These are phyloP conservation scores for Xyliphius kryptos DNA, from an alignment of 2,113 vertebrate species.

Conservation along the genomic window DNA sequence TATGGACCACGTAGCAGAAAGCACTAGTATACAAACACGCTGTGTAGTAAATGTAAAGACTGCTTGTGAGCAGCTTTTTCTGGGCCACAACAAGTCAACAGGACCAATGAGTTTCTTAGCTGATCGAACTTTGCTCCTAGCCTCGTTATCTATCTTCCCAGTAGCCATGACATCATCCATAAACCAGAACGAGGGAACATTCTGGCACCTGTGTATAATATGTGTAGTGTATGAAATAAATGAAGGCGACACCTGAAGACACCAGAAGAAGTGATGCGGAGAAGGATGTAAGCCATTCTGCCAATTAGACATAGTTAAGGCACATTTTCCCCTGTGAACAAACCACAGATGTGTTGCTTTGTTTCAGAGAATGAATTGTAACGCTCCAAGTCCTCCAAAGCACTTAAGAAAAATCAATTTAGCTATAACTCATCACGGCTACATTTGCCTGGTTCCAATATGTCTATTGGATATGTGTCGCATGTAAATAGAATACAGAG, in stretches of 20 bases:
- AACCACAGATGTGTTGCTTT: neutral
- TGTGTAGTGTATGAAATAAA: neutral
- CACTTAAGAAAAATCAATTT: slow-evolving; percentile 26
- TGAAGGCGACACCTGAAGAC: neutral
- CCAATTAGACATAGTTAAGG: slow-evolving; percentile 25
- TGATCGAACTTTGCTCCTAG: slow-evolving; percentile 5
- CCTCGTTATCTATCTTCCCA: slow-evolving; percentile 6
- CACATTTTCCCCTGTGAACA: slow-evolving; percentile 9
- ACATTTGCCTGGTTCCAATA: slow-evolving; percentile 1
- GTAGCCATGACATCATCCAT: slow-evolving; percentile 1
- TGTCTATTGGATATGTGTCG: neutral
- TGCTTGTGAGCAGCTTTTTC: neutral
- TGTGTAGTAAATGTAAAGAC: neutral
- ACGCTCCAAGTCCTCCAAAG: slow-evolving; percentile 3
- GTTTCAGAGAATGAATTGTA: slow-evolving; percentile 14
- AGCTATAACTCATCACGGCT: slow-evolving; percentile 16
- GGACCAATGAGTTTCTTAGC: slow-evolving; percentile 5
- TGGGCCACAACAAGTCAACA: neutral
- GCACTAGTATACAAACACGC: no score
- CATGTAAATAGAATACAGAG: slow-evolving; percentile 1
- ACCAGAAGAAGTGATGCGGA: slow-evolving; percentile 2
- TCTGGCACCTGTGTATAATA: neutral
- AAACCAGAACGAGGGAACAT: slow-evolving; percentile 13
- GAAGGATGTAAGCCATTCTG: slow-evolving; percentile 24
- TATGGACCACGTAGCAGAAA: no score